Evolutionary conservation across 2,113 vertebrate species (phyloP), one percentile per base, ranked within the genome.

Genomic region (Bujurquina vittata): DNA sequence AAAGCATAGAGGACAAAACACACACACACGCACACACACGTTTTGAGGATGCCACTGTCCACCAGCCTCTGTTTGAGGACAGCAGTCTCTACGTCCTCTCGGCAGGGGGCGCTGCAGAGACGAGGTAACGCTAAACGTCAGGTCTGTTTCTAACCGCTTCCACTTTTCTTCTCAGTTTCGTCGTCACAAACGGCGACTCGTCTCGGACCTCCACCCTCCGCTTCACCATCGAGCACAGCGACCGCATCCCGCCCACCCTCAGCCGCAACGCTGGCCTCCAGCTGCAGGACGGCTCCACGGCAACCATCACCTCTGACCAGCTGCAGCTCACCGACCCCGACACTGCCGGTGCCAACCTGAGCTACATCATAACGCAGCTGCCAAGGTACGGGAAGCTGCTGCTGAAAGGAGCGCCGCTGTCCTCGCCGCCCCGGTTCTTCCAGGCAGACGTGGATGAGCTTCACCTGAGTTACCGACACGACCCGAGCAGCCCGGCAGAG

Each of bases 251-350:
- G 3, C 91, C 94, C 1, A 89, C 91, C 1, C 81, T 97, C 17
- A 67, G 43, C 52, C 74, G 0, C 46, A 95, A 96, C 59, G 74
- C 90, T 22, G 95, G 91, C 63, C 84, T 95, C 52, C 92, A 75
- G 46, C 58, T 95, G 73, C 77, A 84, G 29, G 94, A 95, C 52
- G 91, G 91, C 0, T 4, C 90, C 55, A 84, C 40, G 0, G 75
- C 74, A 75, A 81, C 91, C 72, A 89, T 96, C 79, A 83, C 81
- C 5, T 1, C 65, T 5, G 85, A 93, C 12, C 29, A 85, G 37
- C 94, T 96, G 89, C 88, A 90, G 79, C 93, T 96, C 60, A 91
- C 55, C 2, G 94, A 95, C 88, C 93, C 94, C 2, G 93, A 94
- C 83, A 97, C 94, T 0, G 61, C 90, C 2, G 1, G 75, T 20